Evolutionary conservation across 2,113 vertebrate genomes (phyloP), one percentile per base, ranked within the genome.

Genomic region (Cranoglanis bouderius): DNA sequence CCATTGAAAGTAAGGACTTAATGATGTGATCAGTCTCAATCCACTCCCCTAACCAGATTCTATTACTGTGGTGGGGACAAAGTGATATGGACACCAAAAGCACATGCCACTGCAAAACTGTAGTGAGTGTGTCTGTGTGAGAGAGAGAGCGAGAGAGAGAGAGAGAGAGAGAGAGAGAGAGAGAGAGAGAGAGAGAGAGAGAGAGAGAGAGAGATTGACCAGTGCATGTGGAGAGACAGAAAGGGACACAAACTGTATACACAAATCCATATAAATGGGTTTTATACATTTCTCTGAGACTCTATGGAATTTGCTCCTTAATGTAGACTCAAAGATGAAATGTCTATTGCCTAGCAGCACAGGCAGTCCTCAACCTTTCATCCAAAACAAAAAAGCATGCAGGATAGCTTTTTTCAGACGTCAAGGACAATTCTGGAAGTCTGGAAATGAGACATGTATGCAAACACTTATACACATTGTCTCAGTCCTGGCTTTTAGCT

Each of bases 21-120:
- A 91, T 89, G 51, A 88, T 86, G 84, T 75, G 40, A 89, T 88
- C 51, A 32, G 3, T 82, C 80, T 63, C 84, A 89, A 72, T 70
- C 72, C 80, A 83, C 86, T 87, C 82, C 49, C 67, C 75, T 53
- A 72, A 82, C 24, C 57, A 84, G 85, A 87, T 86, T 85, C 82
- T 24, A 83, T 86, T 89, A 87, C 65, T 82, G 75, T 35, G 89
- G n/a, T 49, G 77, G 59, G 84, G 84, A 84, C 83, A 87, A 59
- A 53, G 75, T 84, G 80, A 85, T 61, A 88, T 1, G 24, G 83
- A 88, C 38, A 89, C 67, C 55, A 74, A 85, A 87, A 46, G 70
- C 80, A 35, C 67, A 90, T 46, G 32, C 85, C 75, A 88, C 32
- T n/a, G 38, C 46, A 86, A 74, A 70, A n/a, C 49, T 88, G 18